These are phyloP conservation scores for Apodemia mormo DNA, from an alignment of 2,888 invertebrate species.

Conservation along the genomic window DNA sequence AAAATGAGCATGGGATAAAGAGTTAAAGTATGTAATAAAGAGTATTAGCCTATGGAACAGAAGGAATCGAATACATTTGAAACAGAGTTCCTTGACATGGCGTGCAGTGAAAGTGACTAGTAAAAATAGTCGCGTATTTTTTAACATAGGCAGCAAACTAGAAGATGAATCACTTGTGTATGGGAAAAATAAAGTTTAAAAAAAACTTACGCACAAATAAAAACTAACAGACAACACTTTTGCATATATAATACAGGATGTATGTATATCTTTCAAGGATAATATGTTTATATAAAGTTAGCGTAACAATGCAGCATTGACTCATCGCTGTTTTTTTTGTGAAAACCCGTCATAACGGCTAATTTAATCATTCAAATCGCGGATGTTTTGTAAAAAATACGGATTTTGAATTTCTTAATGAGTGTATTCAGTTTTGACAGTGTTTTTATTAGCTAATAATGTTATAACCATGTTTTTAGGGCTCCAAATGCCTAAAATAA, in stretches of 20 bases:
- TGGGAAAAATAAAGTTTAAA: background rate
- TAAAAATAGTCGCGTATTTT: too few relatives aligned
- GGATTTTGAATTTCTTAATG: background rate
- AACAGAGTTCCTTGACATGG: too few relatives aligned
- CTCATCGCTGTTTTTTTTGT: background rate
- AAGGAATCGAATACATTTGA: too few relatives aligned
- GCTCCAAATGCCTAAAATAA: too few relatives aligned
- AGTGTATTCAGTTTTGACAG: background rate
- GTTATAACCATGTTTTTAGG: too few relatives aligned
- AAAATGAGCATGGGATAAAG: too few relatives aligned
- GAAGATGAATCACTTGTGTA: too few relatives aligned
- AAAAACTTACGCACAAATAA: background rate
- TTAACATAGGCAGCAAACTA: too few relatives aligned
- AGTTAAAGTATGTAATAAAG: too few relatives aligned
- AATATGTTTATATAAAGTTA: background rate
- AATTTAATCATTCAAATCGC: background rate
- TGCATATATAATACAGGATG: constrained; percentile 10
- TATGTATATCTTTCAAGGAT: constrained; percentile 8
- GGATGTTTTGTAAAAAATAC: constrained; percentile 2
- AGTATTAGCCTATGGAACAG: too few relatives aligned
- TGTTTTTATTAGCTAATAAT: background rate
- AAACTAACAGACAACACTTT: background rate
- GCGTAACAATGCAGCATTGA: background rate
- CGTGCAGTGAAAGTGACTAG: too few relatives aligned
- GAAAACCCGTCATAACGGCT: background rate